These are phyloP conservation scores for Drosophila pandora DNA, from an alignment of 1,140 invertebrate species.

Conservation along the genomic window DNA sequence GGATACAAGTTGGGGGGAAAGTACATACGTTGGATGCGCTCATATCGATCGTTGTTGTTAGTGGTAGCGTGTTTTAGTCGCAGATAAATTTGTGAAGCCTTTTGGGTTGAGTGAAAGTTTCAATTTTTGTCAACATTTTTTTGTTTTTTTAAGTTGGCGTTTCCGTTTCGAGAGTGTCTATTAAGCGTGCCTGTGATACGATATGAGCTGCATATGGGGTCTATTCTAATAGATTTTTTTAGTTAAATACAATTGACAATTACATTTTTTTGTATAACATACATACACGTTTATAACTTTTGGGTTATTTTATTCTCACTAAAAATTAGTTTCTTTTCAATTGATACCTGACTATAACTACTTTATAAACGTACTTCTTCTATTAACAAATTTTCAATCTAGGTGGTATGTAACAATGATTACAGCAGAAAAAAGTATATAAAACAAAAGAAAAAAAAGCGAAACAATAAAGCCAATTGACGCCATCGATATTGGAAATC, in stretches of 20 bases:
- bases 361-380: constrained; percentile 55
- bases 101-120: constrained; percentile 39
- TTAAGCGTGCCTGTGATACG: constrained; percentile 83
- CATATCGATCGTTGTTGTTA: constrained; percentile 70
- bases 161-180: constrained; percentile 41
- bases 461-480: constrained; percentile 18
- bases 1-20: background rate
- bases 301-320: constrained; percentile 31
- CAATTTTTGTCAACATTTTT: constrained; percentile 1
- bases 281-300: background rate
- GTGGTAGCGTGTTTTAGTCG: constrained; percentile 38
- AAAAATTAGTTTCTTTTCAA: constrained; percentile 53
- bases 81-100: constrained; percentile 2
- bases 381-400: constrained; percentile 74
- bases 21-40: constrained; percentile 29
- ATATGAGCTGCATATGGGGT: constrained; percentile 71
- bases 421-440: background rate
- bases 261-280: constrained; percentile 9
- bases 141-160: constrained; percentile 13
- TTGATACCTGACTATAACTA: constrained; percentile 78
- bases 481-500: constrained; percentile 16
- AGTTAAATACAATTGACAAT: constrained; percentile 60
- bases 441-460: constrained; percentile 12
- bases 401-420: constrained; percentile 60
- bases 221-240: constrained; percentile 57